These are phyloP conservation scores for Pseudocheirus occidentalis DNA, from an alignment of 2,797 vertebrate species.

Conservation along the genomic window DNA sequence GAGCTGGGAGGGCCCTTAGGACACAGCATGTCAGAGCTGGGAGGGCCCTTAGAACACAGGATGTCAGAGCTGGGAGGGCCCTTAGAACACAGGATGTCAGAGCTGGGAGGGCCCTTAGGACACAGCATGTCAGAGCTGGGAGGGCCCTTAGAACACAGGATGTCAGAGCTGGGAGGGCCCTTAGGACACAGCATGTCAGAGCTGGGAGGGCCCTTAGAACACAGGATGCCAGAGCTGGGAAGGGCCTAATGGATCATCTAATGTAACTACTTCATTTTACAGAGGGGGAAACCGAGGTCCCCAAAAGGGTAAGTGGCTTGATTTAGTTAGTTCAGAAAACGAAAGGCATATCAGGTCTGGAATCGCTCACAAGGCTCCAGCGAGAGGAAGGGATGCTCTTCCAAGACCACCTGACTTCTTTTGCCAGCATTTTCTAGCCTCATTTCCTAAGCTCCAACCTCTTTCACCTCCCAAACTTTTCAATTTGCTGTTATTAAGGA, in stretches of 20 bases:
- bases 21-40: neutral
- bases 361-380: neutral
- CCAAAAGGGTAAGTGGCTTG: neutral
- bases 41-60: neutral
- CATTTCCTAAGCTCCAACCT: neutral
- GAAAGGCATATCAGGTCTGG: neutral
- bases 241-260: neutral
- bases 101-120: neutral
- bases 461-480: constrained; percentile 59
- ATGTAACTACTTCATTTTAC: neutral
- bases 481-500: constrained; percentile 61
- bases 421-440: neutral
- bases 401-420: neutral
- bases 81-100: neutral
- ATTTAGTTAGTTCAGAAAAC: neutral
- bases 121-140: neutral
- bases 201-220: neutral
- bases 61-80: neutral
- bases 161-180: neutral
- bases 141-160: neutral
- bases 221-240: neutral
- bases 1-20: neutral
- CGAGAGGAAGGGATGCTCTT: neutral
- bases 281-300: neutral
- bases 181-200: neutral